Evolutionary conservation across 2,113 vertebrate genomes (phyloP).

Genomic region (Myrmophylax atrothorax): DNA sequence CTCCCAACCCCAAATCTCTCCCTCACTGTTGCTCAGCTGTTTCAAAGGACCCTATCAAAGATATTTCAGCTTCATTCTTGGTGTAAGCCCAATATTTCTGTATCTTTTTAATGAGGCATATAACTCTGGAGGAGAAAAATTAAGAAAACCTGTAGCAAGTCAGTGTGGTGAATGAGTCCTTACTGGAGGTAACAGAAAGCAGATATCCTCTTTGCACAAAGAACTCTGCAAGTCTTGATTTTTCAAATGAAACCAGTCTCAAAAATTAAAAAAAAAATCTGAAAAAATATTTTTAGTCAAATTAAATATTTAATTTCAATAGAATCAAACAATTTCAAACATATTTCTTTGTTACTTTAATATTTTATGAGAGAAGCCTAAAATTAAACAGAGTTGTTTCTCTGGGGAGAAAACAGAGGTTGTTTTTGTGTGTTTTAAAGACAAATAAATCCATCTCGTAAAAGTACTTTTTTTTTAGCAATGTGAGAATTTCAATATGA

Average conservation of each 20-base stretch:
- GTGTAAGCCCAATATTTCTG: background rate
- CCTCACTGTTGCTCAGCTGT: background rate
- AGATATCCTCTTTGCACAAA: background rate
- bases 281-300: background rate
- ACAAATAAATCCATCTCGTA: background rate
- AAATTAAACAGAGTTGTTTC: slow-evolving; percentile 28
- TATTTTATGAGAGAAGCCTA: slow-evolving; percentile 50
- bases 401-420: background rate
- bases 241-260: background rate
- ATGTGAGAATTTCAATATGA: background rate
- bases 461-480: background rate
- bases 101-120: background rate
- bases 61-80: background rate
- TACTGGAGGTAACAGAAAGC: background rate
- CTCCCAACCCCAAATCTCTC: background rate
- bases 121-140: background rate
- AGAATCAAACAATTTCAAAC: slow-evolving; percentile 27
- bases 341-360: slow-evolving; percentile 26
- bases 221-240: background rate
- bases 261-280: background rate
- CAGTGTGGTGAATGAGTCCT: background rate
- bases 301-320: slow-evolving; percentile 40
- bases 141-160: background rate
- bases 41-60: background rate
- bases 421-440: background rate